A percentile compares a stretch with the other conserved stretches of the same genome.
Evolutionary conservation across 2,888 invertebrate species (phyloP).

Genomic region (Diploptera punctata): DNA sequence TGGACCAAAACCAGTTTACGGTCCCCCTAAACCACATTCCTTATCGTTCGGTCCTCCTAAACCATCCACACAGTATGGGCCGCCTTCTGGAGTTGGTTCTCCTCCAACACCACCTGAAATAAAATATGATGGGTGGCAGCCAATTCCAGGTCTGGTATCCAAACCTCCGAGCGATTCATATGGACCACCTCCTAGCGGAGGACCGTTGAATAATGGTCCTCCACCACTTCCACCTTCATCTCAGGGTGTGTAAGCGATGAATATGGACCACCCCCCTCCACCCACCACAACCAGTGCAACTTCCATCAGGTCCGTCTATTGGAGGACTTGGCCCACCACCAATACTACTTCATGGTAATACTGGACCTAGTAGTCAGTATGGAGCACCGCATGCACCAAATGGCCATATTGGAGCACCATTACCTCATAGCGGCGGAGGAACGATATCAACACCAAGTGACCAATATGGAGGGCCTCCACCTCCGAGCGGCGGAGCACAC

Average conservation of each 20-base stretch:
- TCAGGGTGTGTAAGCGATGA: slow-evolving; percentile 39
- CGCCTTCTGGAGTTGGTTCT: slow-evolving; percentile 66
- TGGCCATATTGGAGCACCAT: slow-evolving; percentile 35
- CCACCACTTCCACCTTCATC: slow-evolving; percentile 36
- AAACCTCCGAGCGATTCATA: slow-evolving; percentile 41
- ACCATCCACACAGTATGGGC: slow-evolving; percentile 35
- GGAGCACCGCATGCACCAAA: slow-evolving; percentile 40
- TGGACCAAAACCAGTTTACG: slow-evolving; percentile 41
- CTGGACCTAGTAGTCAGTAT: slow-evolving; percentile 38
- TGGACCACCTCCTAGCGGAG: slow-evolving; percentile 42
- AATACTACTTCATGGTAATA: too few relatives aligned
- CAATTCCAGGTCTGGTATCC: slow-evolving; percentile 71
- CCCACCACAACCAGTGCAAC: slow-evolving; percentile 5
- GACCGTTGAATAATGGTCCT: too few relatives aligned
- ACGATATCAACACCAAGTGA: too few relatives aligned
- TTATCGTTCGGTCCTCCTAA: slow-evolving; percentile 27
- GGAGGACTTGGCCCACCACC: slow-evolving; percentile 41
- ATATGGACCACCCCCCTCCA: slow-evolving; percentile 41
- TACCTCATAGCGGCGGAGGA: too few relatives aligned
- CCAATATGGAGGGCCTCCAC: slow-evolving; percentile 4
- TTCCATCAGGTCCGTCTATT: slow-evolving; percentile 9
- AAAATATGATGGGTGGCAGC: slow-evolving; percentile 86
- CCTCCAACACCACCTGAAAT: slow-evolving; percentile 78
- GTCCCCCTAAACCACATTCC: slow-evolving; percentile 42
- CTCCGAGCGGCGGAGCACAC: too few relatives aligned